Percentiles rank a stretch among this genome's conserved stretches.
Conservation (phyloP, 2,888 invertebrate species). For the Geophilus truncorum region DNA sequence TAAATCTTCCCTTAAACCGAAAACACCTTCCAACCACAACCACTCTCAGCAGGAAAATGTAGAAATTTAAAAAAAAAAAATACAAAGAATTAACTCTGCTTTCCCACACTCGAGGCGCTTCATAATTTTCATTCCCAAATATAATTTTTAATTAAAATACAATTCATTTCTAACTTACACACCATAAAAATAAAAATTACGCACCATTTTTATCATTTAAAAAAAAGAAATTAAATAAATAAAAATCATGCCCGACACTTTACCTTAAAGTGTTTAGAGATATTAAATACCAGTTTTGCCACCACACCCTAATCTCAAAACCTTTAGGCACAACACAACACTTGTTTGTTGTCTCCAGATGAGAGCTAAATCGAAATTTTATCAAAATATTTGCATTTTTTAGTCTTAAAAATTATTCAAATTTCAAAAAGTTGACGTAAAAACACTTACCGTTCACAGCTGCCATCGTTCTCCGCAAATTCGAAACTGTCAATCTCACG, state of each 20-base stretch:
- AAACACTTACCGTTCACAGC: constrained; percentile 44
- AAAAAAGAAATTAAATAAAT: background rate
- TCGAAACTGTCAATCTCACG: constrained; percentile 45
- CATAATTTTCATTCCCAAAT: background rate
- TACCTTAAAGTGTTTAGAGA: background rate
- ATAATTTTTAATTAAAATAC: too few relatives aligned
- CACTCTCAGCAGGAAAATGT: background rate
- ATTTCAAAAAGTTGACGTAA: too few relatives aligned
- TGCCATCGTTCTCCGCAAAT: constrained; percentile 45
- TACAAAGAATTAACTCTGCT: background rate
- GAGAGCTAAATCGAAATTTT: background rate
- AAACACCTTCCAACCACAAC: background rate
- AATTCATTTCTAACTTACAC: too few relatives aligned
- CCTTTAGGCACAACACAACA: constrained; percentile 9
- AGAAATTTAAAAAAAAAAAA: background rate
- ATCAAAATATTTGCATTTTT: background rate
- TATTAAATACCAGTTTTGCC: background rate
- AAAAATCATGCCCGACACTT: background rate
- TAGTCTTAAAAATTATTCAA: background rate
- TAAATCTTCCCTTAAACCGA: background rate
- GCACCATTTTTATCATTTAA: background rate
- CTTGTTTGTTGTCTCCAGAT: background rate
- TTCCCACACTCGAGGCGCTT: background rate
- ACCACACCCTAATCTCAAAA: background rate
- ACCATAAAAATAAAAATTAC: too few relatives aligned